Conservation (phyloP, 1,140 invertebrate genomes). For the Tetragnatha versicolor region DNA sequence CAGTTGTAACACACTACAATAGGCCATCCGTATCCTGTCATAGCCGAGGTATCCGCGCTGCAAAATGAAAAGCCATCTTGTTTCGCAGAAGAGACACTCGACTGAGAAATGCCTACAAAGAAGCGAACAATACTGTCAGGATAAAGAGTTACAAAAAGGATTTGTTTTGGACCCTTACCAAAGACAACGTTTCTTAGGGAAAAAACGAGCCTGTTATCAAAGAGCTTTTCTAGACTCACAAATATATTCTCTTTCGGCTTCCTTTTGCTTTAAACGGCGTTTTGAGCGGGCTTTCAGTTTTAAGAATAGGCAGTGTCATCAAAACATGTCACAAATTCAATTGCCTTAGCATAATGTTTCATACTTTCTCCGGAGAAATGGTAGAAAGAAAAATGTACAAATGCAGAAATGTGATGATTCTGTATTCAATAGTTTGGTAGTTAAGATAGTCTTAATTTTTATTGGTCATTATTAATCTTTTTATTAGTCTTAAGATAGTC, state of each 20-base stretch:
- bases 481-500: too few species aligned
- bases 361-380: too few species aligned
- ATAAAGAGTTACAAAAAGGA: conserved; percentile 41
- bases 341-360: too few species aligned
- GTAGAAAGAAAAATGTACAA: too few species aligned
- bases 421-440: too few species aligned
- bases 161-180: conserved; percentile 45
- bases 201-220: conserved; percentile 11
- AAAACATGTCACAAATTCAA: conserved; percentile 13
- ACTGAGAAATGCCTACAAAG: conserved; percentile 21
- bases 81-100: conserved; percentile 4
- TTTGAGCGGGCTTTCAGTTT: background rate
- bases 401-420: too few species aligned
- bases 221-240: conserved; percentile 26
- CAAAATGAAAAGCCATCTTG: background rate
- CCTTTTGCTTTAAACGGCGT: background rate
- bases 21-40: background rate
- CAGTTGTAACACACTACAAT: background rate
- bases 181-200: conserved; percentile 21
- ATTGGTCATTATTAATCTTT: too few species aligned
- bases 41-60: background rate
- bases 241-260: background rate
- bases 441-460: too few species aligned
- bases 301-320: conserved; percentile 13
- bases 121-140: conserved; percentile 37